A percentile compares a stretch with the other conserved stretches of the same genome.
Conservation (phyloP, 2,888 invertebrate species). For the Omphaloscelis lunosa region DNA sequence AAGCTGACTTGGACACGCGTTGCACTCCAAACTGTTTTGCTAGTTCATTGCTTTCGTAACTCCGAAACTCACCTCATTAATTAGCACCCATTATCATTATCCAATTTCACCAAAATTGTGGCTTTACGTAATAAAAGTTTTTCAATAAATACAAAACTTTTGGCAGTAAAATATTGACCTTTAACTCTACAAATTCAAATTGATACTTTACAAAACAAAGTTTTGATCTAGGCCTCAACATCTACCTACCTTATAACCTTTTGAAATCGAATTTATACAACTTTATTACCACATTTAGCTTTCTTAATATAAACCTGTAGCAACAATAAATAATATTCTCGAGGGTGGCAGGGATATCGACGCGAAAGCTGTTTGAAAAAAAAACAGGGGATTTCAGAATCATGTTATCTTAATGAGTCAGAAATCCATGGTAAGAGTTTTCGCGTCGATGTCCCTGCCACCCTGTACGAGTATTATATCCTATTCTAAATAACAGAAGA, state of each 20-base stretch:
- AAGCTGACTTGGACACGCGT: neutral
- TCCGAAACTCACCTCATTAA: neutral
- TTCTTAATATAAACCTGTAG: neutral
- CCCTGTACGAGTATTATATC: no score
- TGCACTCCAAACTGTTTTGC: neutral
- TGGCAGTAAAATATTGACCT: constrained; percentile 13
- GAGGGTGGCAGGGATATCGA: no score
- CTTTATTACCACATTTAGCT: neutral
- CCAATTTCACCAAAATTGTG: neutral
- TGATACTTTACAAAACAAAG: neutral
- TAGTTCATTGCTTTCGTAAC: neutral
- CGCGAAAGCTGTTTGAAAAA: no score
- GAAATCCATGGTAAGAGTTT: no score
- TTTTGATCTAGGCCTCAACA: neutral
- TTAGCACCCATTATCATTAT: neutral
- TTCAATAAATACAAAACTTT: constrained; percentile 3
- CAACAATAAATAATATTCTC: neutral
- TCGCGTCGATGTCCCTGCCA: no score
- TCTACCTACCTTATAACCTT: neutral
- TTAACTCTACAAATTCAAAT: neutral
- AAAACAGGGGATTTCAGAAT: no score
- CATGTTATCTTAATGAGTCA: no score
- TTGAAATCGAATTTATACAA: neutral
- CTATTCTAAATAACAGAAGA: no score
- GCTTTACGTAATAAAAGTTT: neutral